phyloP scores from a whole-genome alignment of 2,888 invertebrate species.

The Ophion costatus region DNA sequence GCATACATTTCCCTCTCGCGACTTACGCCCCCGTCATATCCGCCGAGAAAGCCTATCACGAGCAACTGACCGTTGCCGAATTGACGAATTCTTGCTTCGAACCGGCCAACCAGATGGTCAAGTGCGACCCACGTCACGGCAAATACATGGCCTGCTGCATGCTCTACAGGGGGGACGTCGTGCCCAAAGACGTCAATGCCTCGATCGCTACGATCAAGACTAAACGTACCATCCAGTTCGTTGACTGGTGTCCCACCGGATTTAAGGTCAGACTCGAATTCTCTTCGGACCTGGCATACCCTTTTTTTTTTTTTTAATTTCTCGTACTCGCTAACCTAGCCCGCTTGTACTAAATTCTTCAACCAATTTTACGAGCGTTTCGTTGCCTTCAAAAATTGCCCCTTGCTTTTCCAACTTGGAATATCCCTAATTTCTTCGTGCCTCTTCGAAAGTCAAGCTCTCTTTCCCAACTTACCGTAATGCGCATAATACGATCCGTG shows the following conservation, averaged over 20 bases:
- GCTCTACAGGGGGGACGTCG: constrained; percentile 94
- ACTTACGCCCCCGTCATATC: constrained; percentile 90
- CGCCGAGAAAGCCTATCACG: constrained; percentile 89
- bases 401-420: too few relatives aligned
- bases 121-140: constrained; percentile 91
- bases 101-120: constrained; percentile 94
- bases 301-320: neutral
- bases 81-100: constrained; percentile 95
- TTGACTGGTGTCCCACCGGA: constrained; percentile 89
- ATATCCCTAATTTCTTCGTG: too few relatives aligned
- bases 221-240: constrained; percentile 86
- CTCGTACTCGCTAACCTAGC: too few relatives aligned
- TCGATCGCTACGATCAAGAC: constrained; percentile 91
- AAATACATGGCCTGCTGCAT: constrained; percentile 95
- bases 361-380: too few relatives aligned
- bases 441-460: too few relatives aligned
- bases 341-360: too few relatives aligned
- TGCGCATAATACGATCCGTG: too few relatives aligned
- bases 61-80: constrained; percentile 90
- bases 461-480: too few relatives aligned
- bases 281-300: neutral
- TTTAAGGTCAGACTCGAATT: constrained; percentile 87
- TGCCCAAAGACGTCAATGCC: constrained; percentile 93
- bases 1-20: constrained; percentile 94
- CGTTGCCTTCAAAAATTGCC: too few relatives aligned